Evolutionary conservation across 2,888 invertebrate species (phyloP).

Genomic region (Pseudococcus longispinus): DNA sequence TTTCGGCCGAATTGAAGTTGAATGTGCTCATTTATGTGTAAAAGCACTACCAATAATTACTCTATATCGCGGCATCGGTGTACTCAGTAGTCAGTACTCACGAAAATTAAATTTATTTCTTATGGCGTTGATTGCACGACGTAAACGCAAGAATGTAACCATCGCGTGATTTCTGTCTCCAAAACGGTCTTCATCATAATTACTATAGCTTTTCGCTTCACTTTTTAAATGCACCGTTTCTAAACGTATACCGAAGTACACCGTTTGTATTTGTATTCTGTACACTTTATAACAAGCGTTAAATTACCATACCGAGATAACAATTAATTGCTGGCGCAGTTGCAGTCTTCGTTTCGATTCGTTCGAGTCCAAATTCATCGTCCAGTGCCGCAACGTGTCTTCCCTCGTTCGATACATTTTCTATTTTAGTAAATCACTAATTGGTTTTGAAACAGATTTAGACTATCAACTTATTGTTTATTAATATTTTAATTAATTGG

Average conservation of each 20-base stretch:
- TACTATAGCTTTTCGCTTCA: background rate
- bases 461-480: background rate
- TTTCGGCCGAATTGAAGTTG: constrained; percentile 6
- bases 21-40: background rate
- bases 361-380: no score
- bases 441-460: background rate
- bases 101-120: constrained; percentile 23
- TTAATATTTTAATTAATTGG: background rate
- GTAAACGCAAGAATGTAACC: background rate
- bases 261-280: background rate
- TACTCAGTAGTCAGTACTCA: no score
- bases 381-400: background rate
- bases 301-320: background rate
- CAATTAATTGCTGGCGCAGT: background rate
- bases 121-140: constrained; percentile 18
- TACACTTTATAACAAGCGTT: background rate
- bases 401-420: background rate
- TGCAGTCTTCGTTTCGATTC: no score
- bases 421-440: background rate
- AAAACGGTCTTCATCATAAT: background rate
- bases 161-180: constrained; percentile 27
- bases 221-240: background rate
- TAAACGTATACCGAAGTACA: background rate
- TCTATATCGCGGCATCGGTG: background rate
- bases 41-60: constrained; percentile 13